Percentiles rank a stretch among this genome's conserved stretches.
Conservation (phyloP, 2,797 vertebrate species). For the Chaetophractus vellerosus region DNA sequence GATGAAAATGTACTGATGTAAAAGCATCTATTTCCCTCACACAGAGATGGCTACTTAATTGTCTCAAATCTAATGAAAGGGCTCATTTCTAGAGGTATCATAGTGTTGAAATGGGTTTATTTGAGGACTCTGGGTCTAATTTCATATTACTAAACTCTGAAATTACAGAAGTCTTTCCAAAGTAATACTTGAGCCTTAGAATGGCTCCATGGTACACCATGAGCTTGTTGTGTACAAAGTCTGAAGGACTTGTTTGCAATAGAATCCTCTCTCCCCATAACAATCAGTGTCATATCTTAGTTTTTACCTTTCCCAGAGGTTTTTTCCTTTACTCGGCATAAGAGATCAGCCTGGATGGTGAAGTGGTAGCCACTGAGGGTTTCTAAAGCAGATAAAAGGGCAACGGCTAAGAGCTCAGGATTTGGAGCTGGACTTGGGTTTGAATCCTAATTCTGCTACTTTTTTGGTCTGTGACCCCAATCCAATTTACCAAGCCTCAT, state of each 20-base stretch:
- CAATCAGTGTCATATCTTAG: neutral
- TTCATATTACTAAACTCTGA: conserved; percentile 81
- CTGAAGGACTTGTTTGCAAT: conserved; percentile 53
- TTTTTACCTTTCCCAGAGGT: neutral
- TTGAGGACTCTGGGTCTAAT: conserved; percentile 76
- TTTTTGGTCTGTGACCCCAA: neutral
- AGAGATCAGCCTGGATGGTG: neutral
- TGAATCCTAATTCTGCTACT: neutral
- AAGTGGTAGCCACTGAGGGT: neutral
- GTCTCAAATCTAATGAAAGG: conserved; percentile 72
- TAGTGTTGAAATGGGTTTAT: conserved; percentile 77
- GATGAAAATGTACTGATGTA: conserved; percentile 68
- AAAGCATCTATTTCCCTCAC: conserved; percentile 71
- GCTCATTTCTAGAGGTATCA: conserved; percentile 75
- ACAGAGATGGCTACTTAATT: conserved; percentile 39
- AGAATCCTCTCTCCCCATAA: neutral
- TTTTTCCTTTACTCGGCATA: neutral
- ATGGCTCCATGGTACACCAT: neutral
- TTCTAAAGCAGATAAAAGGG: neutral
- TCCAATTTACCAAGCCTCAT: neutral
- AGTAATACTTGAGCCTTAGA: conserved; percentile 51
- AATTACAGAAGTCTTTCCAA: conserved; percentile 75
- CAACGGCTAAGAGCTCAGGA: neutral
- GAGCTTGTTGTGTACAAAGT: neutral
- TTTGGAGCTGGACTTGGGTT: neutral